Evolutionary conservation across 2,113 vertebrate species (phyloP).

Genomic region (Microcebus lehilahytsara): DNA sequence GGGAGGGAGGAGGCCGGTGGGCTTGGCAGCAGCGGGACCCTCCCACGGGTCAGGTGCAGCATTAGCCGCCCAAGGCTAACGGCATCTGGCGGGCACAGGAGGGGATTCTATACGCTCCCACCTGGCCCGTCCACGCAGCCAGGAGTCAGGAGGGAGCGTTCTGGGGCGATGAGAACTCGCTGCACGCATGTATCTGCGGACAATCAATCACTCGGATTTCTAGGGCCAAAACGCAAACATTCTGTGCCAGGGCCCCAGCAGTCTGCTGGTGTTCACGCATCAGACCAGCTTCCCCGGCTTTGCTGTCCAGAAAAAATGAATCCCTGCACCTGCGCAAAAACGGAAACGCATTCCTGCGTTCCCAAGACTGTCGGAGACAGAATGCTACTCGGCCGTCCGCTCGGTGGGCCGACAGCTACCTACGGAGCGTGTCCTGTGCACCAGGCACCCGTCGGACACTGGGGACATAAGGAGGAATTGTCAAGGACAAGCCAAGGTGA

Average conservation of each 20-base stretch:
- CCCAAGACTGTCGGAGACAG: background rate
- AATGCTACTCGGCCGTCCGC: background rate
- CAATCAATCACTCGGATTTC: background rate
- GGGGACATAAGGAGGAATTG: background rate
- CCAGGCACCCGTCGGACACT: background rate
- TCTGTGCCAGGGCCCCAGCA: background rate
- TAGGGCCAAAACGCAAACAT: background rate
- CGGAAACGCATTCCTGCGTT: rapidly evolving
- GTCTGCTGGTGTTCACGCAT: rapidly evolving
- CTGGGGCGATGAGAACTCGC: rapidly evolving
- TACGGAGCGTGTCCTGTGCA: rapidly evolving
- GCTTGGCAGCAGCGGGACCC: rapidly evolving
- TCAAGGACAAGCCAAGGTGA: background rate
- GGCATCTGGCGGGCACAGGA: background rate
- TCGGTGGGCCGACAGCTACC: background rate
- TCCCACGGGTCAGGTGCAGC: too few relatives aligned
- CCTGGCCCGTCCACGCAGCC: rapidly evolving
- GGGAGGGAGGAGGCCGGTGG: rapidly evolving
- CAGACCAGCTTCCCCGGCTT: background rate
- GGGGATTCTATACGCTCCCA: background rate
- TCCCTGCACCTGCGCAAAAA: rapidly evolving
- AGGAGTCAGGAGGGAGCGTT: too few relatives aligned
- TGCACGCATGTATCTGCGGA: rapidly evolving
- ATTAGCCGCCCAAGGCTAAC: rapidly evolving
- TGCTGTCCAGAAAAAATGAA: background rate